These are phyloP conservation scores for Stigmatopora nigra DNA, from an alignment of 2,113 vertebrate species.

Conservation along the genomic window DNA sequence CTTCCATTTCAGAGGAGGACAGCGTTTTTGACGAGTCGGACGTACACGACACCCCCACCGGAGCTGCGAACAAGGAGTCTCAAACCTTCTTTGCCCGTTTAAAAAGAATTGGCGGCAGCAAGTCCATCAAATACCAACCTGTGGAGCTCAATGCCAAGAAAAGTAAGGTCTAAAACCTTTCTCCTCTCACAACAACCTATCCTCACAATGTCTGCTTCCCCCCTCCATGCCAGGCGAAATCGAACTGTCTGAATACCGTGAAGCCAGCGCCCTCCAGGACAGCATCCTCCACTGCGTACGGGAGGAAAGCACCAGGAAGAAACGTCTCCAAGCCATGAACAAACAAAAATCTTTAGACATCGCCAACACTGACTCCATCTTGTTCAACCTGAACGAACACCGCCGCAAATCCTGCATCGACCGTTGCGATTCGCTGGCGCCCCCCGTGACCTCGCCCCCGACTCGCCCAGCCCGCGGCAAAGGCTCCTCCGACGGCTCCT, in stretches of 20 bases:
- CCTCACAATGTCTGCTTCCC: neutral
- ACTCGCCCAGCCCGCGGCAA: slow-evolving; percentile 59
- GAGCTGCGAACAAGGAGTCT: slow-evolving; percentile 92
- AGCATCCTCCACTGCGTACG: slow-evolving; percentile 87
- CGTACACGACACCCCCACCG: slow-evolving; percentile 95
- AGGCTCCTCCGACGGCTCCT: slow-evolving; percentile 77
- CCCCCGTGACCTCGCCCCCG: slow-evolving; percentile 47
- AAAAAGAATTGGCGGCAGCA: slow-evolving; percentile 97
- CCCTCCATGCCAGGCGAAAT: slow-evolving; percentile 79
- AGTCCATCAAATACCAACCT: slow-evolving; percentile 97
- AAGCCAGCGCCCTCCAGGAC: slow-evolving; percentile 88
- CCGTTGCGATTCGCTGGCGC: slow-evolving; percentile 81
- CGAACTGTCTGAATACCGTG: slow-evolving; percentile 94
- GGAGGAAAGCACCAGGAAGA: slow-evolving; percentile 93
- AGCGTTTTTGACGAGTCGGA: slow-evolving; percentile 99
- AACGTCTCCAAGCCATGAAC: slow-evolving; percentile 87
- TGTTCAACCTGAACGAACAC: slow-evolving; percentile 91
- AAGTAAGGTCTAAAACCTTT: slow-evolving; percentile 71
- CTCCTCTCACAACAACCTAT: neutral
- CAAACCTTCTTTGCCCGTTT: slow-evolving; percentile 98
- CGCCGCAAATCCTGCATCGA: slow-evolving; percentile 97
- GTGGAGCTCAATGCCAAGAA: slow-evolving; percentile 95
- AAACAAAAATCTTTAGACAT: slow-evolving; percentile 99
- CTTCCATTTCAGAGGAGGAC: slow-evolving; percentile 85
- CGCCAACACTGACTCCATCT: slow-evolving; percentile 91